Conservation (phyloP, 2,113 vertebrate genomes). For the Podarcis muralis region DNA sequence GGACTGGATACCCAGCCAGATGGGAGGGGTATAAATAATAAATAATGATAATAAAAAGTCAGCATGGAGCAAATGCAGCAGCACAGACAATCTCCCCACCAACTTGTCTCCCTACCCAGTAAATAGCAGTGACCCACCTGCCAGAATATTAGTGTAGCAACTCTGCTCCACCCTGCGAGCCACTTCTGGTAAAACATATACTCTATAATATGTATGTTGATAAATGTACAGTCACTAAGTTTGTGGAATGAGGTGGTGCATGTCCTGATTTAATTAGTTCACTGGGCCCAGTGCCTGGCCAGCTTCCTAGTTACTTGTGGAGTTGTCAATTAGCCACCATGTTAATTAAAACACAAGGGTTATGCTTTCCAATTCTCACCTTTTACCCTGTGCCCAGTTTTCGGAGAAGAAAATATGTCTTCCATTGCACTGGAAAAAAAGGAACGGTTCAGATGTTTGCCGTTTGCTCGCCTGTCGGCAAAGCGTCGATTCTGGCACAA, state of each 20-base stretch:
- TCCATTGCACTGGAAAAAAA: conserved; percentile 29
- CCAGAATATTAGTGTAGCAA: too few species aligned
- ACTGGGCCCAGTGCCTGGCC: conserved; percentile 49
- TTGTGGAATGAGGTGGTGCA: conserved; percentile 3
- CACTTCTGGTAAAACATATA: too few species aligned
- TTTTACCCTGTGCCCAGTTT: conserved; percentile 53
- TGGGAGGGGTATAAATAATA: too few species aligned
- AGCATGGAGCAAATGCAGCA: too few species aligned
- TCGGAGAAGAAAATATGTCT: conserved; percentile 27
- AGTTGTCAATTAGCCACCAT: conserved; percentile 57
- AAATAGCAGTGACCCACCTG: too few species aligned
- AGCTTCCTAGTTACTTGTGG: conserved; percentile 35
- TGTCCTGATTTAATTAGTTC: conserved; percentile 57
- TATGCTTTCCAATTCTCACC: conserved; percentile 57
- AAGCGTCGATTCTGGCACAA: conserved; percentile 5
- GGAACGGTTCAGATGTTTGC: conserved; percentile 41
- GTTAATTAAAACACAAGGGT: conserved; percentile 48
- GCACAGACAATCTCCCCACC: too few species aligned
- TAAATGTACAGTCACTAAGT: conserved; percentile 1
- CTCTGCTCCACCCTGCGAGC: too few species aligned
- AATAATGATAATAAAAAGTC: too few species aligned
- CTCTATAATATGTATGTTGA: too few species aligned
- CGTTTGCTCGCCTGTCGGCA: conserved; percentile 7
- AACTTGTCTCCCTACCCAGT: too few species aligned
- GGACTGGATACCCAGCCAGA: too few species aligned